These are phyloP conservation scores for Pelecanoides urinatrix DNA, from an alignment of 2,113 vertebrate species.

Conservation along the genomic window DNA sequence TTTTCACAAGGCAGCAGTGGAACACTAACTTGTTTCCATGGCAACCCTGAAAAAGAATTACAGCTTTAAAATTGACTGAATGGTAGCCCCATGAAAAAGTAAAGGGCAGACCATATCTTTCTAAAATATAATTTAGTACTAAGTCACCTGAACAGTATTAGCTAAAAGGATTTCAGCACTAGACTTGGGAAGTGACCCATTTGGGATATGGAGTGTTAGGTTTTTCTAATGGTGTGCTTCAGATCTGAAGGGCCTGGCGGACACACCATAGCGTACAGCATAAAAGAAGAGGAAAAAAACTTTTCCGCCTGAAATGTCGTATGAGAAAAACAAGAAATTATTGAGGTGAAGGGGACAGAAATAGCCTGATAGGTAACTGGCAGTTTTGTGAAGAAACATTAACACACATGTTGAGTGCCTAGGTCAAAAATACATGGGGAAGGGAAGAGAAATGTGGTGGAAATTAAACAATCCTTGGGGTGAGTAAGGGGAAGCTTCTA, in stretches of 20 bases:
- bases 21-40: constrained; percentile 67
- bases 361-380: neutral
- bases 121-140: constrained; percentile 70
- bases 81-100: constrained; percentile 67
- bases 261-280: neutral
- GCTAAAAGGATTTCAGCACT: constrained; percentile 65
- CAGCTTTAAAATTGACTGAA: constrained; percentile 56
- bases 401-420: neutral
- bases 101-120: constrained; percentile 63
- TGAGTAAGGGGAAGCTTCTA: neutral
- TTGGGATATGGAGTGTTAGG: constrained; percentile 55
- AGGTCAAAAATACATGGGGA: neutral
- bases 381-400: neutral
- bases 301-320: constrained; percentile 13
- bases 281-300: neutral
- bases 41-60: constrained; percentile 60
- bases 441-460: neutral
- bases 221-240: constrained; percentile 45
- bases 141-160: constrained; percentile 66
- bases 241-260: constrained; percentile 26
- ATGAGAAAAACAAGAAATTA: constrained; percentile 38
- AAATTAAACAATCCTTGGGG: neutral
- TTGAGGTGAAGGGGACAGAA: neutral
- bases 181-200: constrained; percentile 60
- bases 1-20: constrained; percentile 36